phyloP scores from a whole-genome alignment of 1,140 invertebrate genomes.

The Ganaspis sp. region DNA sequence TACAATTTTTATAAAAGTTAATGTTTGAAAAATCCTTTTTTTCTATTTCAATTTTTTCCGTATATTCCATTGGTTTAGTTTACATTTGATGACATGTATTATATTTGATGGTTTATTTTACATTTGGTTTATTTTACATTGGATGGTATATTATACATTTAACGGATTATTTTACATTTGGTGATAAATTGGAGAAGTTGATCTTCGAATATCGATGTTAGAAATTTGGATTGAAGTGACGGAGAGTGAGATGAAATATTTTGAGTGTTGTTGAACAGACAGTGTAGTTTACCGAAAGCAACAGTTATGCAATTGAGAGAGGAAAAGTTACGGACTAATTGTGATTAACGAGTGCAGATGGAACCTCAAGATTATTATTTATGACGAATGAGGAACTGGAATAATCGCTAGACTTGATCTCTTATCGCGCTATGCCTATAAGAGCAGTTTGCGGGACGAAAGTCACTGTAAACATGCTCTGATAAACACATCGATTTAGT shows the following conservation, averaged over 20 bases:
- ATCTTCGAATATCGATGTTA: too few relatives aligned
- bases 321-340: background rate
- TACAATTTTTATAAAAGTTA: too few relatives aligned
- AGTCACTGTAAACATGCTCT: background rate
- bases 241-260: background rate
- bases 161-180: too few relatives aligned
- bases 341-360: background rate
- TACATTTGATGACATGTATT: too few relatives aligned
- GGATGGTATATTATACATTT: too few relatives aligned
- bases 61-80: too few relatives aligned
- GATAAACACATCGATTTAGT: background rate
- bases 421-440: background rate
- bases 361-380: background rate
- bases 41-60: too few relatives aligned
- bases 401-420: background rate
- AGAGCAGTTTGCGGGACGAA: background rate
- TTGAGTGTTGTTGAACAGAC: background rate
- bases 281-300: background rate
- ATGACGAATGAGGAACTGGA: background rate
- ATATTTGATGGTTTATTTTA: too few relatives aligned
- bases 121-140: too few relatives aligned
- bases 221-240: too few relatives aligned
- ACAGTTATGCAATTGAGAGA: background rate
- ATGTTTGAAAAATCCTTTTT: too few relatives aligned
- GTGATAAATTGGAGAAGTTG: too few relatives aligned